These are phyloP conservation scores for Marmota monax DNA, from an alignment of 2,113 vertebrate genomes.

Conservation along the genomic window DNA sequence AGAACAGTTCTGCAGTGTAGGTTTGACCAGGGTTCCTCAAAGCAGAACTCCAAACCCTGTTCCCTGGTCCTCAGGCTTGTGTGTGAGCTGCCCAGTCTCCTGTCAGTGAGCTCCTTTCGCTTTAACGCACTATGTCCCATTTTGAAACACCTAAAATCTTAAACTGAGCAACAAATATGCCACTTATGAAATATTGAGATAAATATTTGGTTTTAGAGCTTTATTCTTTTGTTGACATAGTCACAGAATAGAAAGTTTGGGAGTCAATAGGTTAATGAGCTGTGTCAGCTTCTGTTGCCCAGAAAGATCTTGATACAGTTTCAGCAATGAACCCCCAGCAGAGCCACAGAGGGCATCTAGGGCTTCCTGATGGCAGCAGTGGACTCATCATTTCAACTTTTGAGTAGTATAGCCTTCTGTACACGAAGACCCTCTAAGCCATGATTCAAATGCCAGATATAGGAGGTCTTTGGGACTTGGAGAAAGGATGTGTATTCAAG, in stretches of 20 bases:
- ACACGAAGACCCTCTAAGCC: not conserved
- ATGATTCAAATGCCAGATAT: not conserved
- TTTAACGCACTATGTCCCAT: not conserved
- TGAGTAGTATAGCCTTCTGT: not conserved
- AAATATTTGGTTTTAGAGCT: too few relatives aligned
- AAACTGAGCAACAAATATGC: too few relatives aligned
- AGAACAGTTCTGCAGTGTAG: not conserved
- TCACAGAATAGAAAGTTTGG: too few relatives aligned
- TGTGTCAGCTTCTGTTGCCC: not conserved
- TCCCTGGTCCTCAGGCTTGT: not conserved
- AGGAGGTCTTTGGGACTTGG: not conserved
- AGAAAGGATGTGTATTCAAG: not conserved
- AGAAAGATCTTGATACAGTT: not conserved
- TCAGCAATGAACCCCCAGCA: too few relatives aligned
- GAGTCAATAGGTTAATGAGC: not conserved
- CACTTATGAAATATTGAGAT: too few relatives aligned
- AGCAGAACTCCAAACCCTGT: not conserved
- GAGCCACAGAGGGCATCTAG: too few relatives aligned
- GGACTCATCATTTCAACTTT: not conserved
- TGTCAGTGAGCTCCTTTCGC: not conserved
- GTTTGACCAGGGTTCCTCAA: not conserved
- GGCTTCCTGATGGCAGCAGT: too few relatives aligned
- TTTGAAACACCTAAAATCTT: too few relatives aligned
- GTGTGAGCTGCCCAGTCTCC: not conserved
- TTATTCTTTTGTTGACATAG: too few relatives aligned